Evolutionary conservation across 2,797 vertebrate genomes (phyloP), one percentile per base, ranked within the genome.

Genomic region (Liparis tanakae): DNA sequence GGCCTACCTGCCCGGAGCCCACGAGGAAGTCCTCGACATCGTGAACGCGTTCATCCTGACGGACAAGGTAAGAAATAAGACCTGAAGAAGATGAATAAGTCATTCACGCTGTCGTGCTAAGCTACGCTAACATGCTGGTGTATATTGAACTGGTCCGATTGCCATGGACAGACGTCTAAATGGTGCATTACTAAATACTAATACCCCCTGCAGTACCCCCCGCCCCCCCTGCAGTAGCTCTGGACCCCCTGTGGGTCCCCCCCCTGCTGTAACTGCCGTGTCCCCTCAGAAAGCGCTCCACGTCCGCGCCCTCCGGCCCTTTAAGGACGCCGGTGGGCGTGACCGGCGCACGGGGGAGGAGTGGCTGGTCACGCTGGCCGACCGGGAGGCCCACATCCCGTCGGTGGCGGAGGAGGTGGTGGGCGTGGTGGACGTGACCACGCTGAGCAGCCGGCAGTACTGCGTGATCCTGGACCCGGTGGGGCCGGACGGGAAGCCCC

Each of bases 21-120:
- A 96, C 0, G 97, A 98, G 65, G 96, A 98, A 55, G 97, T 98
- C 13, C 65, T 98, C 2, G 96, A 97, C 58, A 86, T 96, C 10
- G 96, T 97, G 63, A 94, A 95, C 0, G 97, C 97, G 0, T 96
- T 95, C 79, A 94, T 98, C 74, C 95, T 98, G 34, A 97, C 96
- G 0, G 97, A 98, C 82, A 97, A 98, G 96, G 97, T 97, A 30
- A 30, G 25, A 30, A 30, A 30, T 30, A 30, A 30, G 25, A 30
- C 25, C 25, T 30, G 25, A 30, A 30, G 25, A 30, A 30, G 25
- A 30, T 30, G 25, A 30, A 30, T 30, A 30, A 30, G 25, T 30
- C 25, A 30, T 30, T 30, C 25, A 30, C 25, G 2, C 25, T 30
- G 25, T 30, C 25, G 25, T 36, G 36, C 36, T 36, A 36, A 8